Evolutionary conservation across 2,797 vertebrate genomes (phyloP), one percentile per base, ranked within the genome.

Genomic region (Sibirionetta formosa): DNA sequence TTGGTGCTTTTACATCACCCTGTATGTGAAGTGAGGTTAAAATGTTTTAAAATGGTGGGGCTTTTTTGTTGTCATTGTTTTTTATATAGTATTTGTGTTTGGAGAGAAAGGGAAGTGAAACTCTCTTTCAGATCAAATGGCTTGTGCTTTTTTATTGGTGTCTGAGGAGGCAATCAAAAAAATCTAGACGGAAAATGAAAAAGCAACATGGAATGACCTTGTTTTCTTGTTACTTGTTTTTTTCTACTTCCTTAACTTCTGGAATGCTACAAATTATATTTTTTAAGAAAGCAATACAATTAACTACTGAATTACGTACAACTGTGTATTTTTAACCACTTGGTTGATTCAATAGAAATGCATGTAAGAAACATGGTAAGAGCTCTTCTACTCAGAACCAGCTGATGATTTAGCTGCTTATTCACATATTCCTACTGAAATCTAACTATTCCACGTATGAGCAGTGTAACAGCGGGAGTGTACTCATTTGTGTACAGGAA

Each of bases 391-490:
- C 51, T 58, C 1, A 3, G 20, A 82, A 63, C 18, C 20, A 63
- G n/a, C 9, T 60, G 38, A 44, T 1, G 24, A 9, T 57, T 86
- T 38, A 63, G 23, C 29, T 54, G 31, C 26, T 79, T 63, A 7
- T 31, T 82, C 18, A 22, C 18, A 1, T n/a, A 6, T 3, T 71
- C 31, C 17, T 27, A 9, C 3, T n/a, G 56, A 66, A 77, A 76
- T 19, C 5, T 13, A 84, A 26, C 38, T 44, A 38, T 12, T 7
- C 20, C 40, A 23, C 29, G 15, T 24, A 9, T 6, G 9, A 8
- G 9, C 23, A 35, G 15, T 5, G 3, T 17, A 92, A 24, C 2
- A 16, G 13, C 0, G 5, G 20, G 2, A 7, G 1, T 5, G 31
- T 7, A 14, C 22, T 6, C 20, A 3, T 35, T 72, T 44, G 48